These are phyloP conservation scores for Oreotrochilus melanogaster DNA, from an alignment of 2,113 vertebrate genomes.

Conservation along the genomic window DNA sequence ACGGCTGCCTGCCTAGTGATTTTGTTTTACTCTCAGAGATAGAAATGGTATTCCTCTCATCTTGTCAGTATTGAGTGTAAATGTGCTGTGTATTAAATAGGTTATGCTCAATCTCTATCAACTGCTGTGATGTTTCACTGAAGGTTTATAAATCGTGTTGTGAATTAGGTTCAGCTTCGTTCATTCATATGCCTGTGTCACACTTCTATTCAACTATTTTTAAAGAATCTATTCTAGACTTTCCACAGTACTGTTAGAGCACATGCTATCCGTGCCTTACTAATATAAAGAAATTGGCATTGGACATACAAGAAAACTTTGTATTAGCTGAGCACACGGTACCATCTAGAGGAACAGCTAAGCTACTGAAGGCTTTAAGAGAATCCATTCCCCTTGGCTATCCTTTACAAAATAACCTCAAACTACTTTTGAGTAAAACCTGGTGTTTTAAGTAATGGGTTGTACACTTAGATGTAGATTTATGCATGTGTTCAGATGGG, in stretches of 20 bases:
- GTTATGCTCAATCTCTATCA: background rate
- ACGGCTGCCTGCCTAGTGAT: background rate
- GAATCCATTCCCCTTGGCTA: background rate
- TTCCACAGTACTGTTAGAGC: background rate
- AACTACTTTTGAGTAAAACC: background rate
- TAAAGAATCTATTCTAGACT: background rate
- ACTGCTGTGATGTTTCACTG: background rate
- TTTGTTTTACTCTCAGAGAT: background rate
- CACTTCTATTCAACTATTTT: background rate
- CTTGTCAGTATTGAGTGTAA: background rate
- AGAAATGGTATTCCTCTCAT: background rate
- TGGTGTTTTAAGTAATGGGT: background rate
- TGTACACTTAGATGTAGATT: background rate
- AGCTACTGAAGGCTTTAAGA: background rate
- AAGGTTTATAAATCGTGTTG: background rate
- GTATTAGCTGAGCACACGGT: background rate
- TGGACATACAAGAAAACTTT: background rate
- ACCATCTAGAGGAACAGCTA: conserved; percentile 57
- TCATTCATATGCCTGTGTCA: background rate
- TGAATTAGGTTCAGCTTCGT: background rate
- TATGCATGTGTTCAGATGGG: background rate
- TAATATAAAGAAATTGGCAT: background rate
- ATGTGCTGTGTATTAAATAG: background rate
- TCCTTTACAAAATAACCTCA: background rate
- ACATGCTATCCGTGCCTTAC: background rate